A percentile compares a stretch with the other conserved stretches of the same genome.
phyloP scores from a whole-genome alignment of 1,140 invertebrate genomes.

The Micrasema minimum region DNA sequence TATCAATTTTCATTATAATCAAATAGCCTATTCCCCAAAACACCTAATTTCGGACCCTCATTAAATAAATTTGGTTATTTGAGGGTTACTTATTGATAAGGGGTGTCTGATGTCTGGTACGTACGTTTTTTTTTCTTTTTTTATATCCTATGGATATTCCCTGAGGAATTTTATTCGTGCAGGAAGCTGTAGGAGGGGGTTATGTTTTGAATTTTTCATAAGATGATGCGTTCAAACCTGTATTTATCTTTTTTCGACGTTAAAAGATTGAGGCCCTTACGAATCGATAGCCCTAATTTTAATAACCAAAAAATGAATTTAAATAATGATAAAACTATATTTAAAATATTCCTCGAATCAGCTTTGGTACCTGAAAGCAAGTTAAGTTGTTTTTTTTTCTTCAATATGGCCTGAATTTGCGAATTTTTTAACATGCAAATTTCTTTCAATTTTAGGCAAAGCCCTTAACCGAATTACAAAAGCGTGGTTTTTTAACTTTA shows the following conservation, averaged over 20 bases:
- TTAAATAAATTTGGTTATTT: constrained; percentile 4
- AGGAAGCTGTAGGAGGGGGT: constrained; percentile 22
- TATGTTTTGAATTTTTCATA: constrained; percentile 48
- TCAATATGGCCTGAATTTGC: too few species aligned
- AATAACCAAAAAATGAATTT: constrained; percentile 12
- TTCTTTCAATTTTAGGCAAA: too few species aligned
- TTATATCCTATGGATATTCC: constrained; percentile 27
- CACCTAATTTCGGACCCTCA: too few species aligned
- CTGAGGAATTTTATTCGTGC: constrained; percentile 26
- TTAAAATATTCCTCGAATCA: too few species aligned
- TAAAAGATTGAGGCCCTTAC: constrained; percentile 29
- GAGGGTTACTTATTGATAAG: constrained; percentile 9
- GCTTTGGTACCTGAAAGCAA: too few species aligned
- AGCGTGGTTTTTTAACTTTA: too few species aligned
- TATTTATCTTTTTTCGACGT: constrained; percentile 47
- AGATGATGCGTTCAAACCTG: constrained; percentile 40
- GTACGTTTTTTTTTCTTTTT: constrained; percentile 7
- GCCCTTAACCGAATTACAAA: too few species aligned
- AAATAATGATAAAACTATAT: neutral
- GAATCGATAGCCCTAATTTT: constrained; percentile 11
- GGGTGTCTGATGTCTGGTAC: constrained; percentile 23
- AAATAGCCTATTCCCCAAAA: too few species aligned
- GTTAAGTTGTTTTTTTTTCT: too few species aligned
- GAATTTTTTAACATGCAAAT: too few species aligned
- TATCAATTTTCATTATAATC: too few species aligned